A percentile compares a stretch with the other conserved stretches of the same genome.
Evolutionary conservation across 2,888 invertebrate genomes (phyloP).

Genomic region (Catocala fraxini): DNA sequence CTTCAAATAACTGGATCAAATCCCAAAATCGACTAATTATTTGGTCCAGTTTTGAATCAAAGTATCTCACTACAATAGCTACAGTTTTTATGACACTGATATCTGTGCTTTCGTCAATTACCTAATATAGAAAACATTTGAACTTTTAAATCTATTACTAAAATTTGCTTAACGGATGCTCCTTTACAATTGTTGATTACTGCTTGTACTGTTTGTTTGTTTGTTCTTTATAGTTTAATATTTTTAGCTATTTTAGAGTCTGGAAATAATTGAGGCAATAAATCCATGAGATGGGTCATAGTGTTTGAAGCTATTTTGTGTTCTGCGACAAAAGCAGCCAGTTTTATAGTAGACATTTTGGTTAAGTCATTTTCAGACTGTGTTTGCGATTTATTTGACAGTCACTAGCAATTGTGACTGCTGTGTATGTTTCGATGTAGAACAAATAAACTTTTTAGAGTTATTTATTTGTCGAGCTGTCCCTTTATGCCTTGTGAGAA

Average conservation of each 20-base stretch:
- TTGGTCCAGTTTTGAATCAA: background rate
- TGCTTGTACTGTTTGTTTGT: conserved; percentile 20
- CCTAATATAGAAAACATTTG: conserved; percentile 26
- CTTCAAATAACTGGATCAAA: conserved; percentile 11
- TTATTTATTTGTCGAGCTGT: too few relatives aligned
- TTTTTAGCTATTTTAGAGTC: background rate
- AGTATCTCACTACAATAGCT: conserved; percentile 21
- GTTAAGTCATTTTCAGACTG: too few relatives aligned
- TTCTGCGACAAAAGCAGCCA: too few relatives aligned
- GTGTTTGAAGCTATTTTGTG: too few relatives aligned
- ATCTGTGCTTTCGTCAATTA: conserved; percentile 24
- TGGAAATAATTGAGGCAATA: background rate
- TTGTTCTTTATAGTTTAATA: background rate
- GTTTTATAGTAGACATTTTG: too few relatives aligned
- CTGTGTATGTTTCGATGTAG: too few relatives aligned
- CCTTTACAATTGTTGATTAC: conserved; percentile 22
- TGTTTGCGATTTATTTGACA: too few relatives aligned
- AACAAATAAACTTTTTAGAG: too few relatives aligned
- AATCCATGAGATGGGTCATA: too few relatives aligned
- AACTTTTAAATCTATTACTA: conserved; percentile 14
- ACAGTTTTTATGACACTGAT: conserved; percentile 21
- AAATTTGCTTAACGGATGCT: conserved; percentile 17
- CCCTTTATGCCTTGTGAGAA: too few relatives aligned
- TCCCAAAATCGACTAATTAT: conserved; percentile 15
- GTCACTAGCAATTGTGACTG: too few relatives aligned